phyloP scores from a whole-genome alignment of 2,113 vertebrate genomes.

The Prunella fulvescens region DNA sequence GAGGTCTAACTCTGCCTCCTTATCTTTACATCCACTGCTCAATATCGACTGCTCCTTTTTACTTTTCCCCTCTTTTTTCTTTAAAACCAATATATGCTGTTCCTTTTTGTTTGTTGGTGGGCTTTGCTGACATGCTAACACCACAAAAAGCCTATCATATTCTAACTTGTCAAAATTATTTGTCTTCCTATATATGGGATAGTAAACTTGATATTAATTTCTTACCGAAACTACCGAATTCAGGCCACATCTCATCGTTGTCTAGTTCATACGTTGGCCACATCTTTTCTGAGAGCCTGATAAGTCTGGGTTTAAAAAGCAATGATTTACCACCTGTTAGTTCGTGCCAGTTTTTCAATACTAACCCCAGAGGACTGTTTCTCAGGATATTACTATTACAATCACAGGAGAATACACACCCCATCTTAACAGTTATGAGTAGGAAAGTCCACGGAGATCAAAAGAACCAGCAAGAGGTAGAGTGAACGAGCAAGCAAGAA shows the following conservation, averaged over 20 bases:
- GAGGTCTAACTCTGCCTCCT: too few relatives aligned
- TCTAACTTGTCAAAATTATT: too few relatives aligned
- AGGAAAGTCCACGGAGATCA: neutral
- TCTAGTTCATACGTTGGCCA: neutral
- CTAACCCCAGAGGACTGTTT: neutral
- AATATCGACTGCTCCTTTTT: too few relatives aligned
- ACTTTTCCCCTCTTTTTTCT: too few relatives aligned
- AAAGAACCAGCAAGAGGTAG: neutral
- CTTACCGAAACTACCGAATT: neutral
- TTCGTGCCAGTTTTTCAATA: neutral
- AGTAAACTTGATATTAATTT: neutral
- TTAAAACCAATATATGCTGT: too few relatives aligned
- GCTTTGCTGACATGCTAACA: too few relatives aligned
- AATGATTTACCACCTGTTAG: neutral
- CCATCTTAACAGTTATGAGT: neutral
- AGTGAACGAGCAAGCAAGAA: neutral
- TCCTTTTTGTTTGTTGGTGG: too few relatives aligned
- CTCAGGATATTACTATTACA: neutral
- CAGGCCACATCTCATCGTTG: neutral
- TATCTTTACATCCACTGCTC: too few relatives aligned
- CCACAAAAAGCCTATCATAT: too few relatives aligned
- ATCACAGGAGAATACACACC: neutral
- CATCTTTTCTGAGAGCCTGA: neutral
- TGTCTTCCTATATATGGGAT: too few relatives aligned
- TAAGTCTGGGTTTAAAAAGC: neutral